These are phyloP conservation scores for Thumatha senex DNA, from an alignment of 2,888 invertebrate genomes.

Conservation along the genomic window DNA sequence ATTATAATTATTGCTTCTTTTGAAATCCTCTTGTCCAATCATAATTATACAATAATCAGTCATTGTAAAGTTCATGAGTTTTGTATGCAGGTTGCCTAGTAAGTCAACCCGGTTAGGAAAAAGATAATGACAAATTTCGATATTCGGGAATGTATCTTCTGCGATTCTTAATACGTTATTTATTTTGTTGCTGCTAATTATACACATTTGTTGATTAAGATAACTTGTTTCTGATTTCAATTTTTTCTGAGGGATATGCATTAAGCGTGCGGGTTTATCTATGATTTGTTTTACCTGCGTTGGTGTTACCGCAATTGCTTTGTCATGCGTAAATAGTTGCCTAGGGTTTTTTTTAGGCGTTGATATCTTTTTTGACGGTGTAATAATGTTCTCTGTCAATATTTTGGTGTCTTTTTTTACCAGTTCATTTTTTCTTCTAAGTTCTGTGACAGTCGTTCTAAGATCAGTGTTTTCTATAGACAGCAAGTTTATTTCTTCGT, in stretches of 20 bases:
- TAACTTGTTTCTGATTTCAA: background rate
- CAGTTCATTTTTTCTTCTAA: background rate
- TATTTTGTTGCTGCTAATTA: conserved; percentile 2
- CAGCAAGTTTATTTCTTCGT: conserved; percentile 6
- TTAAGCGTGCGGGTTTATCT: too few species aligned
- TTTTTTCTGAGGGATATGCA: too few species aligned
- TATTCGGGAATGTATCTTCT: background rate
- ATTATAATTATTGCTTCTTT: too few species aligned
- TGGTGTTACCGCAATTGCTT: too few species aligned
- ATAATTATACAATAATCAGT: conserved; percentile 4
- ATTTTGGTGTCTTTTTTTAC: background rate
- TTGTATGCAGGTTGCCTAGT: background rate
- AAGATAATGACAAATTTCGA: conserved; percentile 2
- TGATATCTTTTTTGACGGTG: background rate
- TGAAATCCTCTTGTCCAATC: background rate
- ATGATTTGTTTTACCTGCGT: too few species aligned
- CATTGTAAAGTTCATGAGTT: background rate
- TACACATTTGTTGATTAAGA: background rate
- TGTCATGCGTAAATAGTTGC: too few species aligned
- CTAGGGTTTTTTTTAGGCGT: background rate
- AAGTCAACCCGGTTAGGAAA: background rate
- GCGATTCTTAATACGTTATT: conserved; percentile 3
- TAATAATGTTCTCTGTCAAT: background rate
- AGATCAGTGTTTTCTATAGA: background rate
- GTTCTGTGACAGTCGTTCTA: background rate